Evolutionary conservation across 2,888 invertebrate genomes (phyloP).

Genomic region (Melieria crassipennis): DNA sequence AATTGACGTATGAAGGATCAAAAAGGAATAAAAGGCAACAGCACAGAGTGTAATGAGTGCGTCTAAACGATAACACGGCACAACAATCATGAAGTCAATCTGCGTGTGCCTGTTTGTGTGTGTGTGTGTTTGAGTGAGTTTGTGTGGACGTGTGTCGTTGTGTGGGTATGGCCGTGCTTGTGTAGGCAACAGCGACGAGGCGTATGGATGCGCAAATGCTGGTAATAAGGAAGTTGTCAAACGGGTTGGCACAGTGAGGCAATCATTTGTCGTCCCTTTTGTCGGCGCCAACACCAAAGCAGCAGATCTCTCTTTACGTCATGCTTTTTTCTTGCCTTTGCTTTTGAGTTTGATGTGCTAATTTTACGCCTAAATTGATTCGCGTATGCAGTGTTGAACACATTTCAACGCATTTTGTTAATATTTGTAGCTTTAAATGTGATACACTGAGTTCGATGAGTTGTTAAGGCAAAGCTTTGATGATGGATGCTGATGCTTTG

Average conservation of each 20-base stretch:
- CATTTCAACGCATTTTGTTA: too few species aligned
- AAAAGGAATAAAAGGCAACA: slow-evolving; percentile 19
- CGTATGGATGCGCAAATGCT: too few species aligned
- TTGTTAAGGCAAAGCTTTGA: too few species aligned
- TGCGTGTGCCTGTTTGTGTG: background rate
- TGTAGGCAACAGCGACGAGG: too few species aligned
- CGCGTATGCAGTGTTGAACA: too few species aligned
- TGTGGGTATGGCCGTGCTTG: too few species aligned
- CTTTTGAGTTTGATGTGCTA: background rate
- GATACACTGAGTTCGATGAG: too few species aligned
- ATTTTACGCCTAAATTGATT: slow-evolving; percentile 8
- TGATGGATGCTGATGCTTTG: too few species aligned
- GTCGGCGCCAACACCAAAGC: background rate
- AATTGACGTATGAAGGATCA: slow-evolving; percentile 33
- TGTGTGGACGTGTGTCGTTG: slow-evolving; percentile 7
- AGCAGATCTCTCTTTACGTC: too few species aligned
- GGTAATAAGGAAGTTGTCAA: slow-evolving; percentile 9
- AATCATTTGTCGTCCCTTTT: background rate
- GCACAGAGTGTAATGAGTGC: slow-evolving; percentile 17
- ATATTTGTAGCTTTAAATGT: too few species aligned
- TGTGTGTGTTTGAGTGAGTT: background rate
- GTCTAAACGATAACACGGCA: slow-evolving; percentile 22
- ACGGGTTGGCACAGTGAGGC: background rate
- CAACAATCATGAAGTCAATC: background rate
- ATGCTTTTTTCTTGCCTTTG: background rate